phyloP scores from a whole-genome alignment of 2,797 vertebrate genomes.

The Rhinoraja longicauda region DNA sequence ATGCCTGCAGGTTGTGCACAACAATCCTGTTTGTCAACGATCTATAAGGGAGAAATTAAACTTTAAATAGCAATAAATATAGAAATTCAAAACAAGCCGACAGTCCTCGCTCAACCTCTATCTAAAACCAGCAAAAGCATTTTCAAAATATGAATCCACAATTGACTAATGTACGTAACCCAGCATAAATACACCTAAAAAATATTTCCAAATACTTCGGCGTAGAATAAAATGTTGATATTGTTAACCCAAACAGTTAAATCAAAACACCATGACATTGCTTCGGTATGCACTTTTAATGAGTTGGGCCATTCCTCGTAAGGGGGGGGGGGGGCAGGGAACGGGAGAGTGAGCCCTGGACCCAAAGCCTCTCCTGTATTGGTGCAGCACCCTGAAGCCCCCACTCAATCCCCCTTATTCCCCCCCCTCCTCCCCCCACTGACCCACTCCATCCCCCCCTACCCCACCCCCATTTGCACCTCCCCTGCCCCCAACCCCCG shows the following conservation, averaged over 20 bases:
- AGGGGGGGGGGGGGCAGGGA: too few species aligned
- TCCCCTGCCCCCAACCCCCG: too few species aligned
- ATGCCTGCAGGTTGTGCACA: too few species aligned
- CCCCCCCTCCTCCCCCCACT: too few species aligned
- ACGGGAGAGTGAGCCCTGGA: too few species aligned
- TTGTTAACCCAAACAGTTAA: not conserved
- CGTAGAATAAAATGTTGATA: not conserved
- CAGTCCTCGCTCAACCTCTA: not conserved
- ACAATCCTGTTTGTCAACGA: too few species aligned
- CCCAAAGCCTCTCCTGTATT: too few species aligned
- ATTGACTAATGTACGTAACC: not conserved
- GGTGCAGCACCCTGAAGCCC: too few species aligned
- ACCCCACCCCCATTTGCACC: too few species aligned
- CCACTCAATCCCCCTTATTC: too few species aligned
- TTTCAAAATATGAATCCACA: not conserved
- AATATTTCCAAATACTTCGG: not conserved
- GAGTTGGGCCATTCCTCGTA: too few species aligned
- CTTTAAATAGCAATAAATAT: not conserved
- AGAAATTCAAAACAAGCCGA: not conserved
- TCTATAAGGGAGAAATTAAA: not conserved
- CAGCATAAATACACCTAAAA: not conserved
- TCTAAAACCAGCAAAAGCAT: not conserved
- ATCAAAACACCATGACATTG: not conserved
- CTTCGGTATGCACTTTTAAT: not conserved
- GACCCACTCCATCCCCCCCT: too few species aligned